These are phyloP conservation scores for Lycaena phlaeas DNA, from an alignment of 2,888 invertebrate genomes.

Conservation along the genomic window DNA sequence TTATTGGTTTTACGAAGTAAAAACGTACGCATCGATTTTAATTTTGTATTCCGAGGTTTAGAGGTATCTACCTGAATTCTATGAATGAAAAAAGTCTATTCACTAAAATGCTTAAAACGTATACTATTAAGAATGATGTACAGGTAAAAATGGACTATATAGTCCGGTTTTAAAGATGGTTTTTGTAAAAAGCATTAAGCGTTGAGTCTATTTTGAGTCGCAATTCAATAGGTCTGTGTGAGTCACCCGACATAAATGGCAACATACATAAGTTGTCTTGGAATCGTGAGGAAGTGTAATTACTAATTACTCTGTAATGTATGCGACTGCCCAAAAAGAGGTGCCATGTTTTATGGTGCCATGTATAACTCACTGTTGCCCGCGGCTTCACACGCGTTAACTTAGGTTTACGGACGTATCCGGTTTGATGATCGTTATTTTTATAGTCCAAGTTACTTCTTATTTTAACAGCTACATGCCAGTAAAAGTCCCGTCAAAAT, in stretches of 20 bases:
- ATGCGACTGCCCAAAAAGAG: not conserved
- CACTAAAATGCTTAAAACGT: slow-evolving; percentile 27
- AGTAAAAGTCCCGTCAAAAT: no score
- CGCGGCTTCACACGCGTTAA: no score
- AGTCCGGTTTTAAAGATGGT: not conserved
- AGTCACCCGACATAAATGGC: slow-evolving; percentile 42
- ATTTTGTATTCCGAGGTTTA: no score
- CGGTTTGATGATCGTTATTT: no score
- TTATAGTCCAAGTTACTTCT: no score
- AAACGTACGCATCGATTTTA: not conserved
- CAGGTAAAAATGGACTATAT: slow-evolving; percentile 15
- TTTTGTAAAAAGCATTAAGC: slow-evolving; percentile 6
- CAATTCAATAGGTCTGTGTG: slow-evolving; percentile 36
- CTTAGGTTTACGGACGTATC: no score
- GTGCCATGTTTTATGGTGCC: not conserved
- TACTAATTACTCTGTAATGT: slow-evolving; percentile 13
- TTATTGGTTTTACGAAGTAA: not conserved
- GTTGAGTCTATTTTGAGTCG: slow-evolving; percentile 9
- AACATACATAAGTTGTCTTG: slow-evolving; percentile 17
- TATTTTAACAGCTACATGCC: no score
- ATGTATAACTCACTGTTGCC: no score
- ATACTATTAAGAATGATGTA: slow-evolving; percentile 21
- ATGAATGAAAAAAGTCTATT: slow-evolving; percentile 46
- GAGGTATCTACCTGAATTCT: slow-evolving; percentile 29
- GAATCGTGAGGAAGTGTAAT: slow-evolving; percentile 19